These are phyloP conservation scores for Hemiscyllium ocellatum DNA, from an alignment of 2,113 vertebrate genomes.

Conservation along the genomic window DNA sequence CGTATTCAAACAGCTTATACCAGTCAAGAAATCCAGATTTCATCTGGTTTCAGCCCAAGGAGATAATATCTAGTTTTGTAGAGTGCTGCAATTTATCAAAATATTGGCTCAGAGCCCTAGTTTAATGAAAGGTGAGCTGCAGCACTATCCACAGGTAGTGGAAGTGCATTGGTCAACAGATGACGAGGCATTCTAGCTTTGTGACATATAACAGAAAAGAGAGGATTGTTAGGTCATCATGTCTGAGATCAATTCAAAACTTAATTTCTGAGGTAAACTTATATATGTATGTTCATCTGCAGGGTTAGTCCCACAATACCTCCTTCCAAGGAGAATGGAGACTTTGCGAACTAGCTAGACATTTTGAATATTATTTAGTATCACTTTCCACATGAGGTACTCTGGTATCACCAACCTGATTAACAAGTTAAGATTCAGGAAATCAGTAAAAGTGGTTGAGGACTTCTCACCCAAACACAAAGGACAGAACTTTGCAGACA, in stretches of 20 bases:
- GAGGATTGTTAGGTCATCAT: neutral
- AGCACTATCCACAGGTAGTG: neutral
- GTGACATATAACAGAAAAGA: neutral
- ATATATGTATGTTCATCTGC: neutral
- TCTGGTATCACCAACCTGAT: neutral
- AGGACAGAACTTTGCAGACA: neutral
- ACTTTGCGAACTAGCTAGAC: neutral
- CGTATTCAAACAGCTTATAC: conserved; percentile 7
- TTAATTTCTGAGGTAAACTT: neutral
- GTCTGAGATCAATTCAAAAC: neutral
- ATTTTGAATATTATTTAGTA: neutral
- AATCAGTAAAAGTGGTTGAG: neutral
- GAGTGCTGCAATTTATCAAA: conserved; percentile 13
- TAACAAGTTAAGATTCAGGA: neutral
- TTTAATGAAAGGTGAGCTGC: neutral
- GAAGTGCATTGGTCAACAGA: neutral
- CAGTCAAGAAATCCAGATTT: neutral
- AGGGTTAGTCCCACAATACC: neutral
- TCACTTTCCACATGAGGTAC: neutral
- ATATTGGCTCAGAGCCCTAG: neutral
- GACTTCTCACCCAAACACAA: neutral
- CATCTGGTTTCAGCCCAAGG: neutral
- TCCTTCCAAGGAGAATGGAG: neutral
- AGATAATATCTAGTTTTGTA: conserved; percentile 13
- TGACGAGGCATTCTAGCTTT: neutral